Percentiles rank a stretch among this genome's conserved stretches.
These are phyloP conservation scores for Pyrochroa serraticornis DNA, from an alignment of 2,888 invertebrate species.

Conservation along the genomic window DNA sequence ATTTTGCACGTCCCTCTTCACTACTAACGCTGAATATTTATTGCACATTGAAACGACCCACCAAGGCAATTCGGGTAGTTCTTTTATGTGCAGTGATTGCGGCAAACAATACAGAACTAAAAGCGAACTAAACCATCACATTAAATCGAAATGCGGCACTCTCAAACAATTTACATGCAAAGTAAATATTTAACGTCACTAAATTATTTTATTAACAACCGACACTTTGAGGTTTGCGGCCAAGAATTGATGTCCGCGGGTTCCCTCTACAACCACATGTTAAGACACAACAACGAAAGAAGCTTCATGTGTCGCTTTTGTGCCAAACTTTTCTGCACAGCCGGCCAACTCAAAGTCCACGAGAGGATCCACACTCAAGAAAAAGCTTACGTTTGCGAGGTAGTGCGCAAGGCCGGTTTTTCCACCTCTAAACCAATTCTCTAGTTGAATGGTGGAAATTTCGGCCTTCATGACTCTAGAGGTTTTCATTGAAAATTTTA, in stretches of 20 bases:
- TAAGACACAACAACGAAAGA: conserved; percentile 46
- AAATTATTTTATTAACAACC: conserved; percentile 1
- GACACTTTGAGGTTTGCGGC: conserved; percentile 43
- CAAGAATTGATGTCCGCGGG: conserved; percentile 50
- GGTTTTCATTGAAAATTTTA: conserved; percentile 36
- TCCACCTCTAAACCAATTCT: too few species aligned
- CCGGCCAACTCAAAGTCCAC: conserved; percentile 50
- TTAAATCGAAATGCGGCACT: conserved; percentile 57
- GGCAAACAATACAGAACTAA: conserved; percentile 57
- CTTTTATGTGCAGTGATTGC: conserved; percentile 57
- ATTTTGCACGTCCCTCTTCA: conserved; percentile 46
- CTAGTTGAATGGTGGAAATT: too few species aligned
- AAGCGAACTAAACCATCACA: conserved; percentile 52
- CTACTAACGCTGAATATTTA: conserved; percentile 51
- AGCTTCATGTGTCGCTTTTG: conserved; percentile 51
- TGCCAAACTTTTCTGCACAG: conserved; percentile 50
- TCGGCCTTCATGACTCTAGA: too few species aligned
- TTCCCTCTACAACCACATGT: conserved; percentile 49
- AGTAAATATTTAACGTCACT: conserved; percentile 29
- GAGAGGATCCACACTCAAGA: conserved; percentile 53
- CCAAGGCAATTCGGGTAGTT: conserved; percentile 50
- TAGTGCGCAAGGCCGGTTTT: conserved; percentile 27
- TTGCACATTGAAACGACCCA: conserved; percentile 55
- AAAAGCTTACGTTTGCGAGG: conserved; percentile 50
- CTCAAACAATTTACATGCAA: conserved; percentile 55